Conservation (phyloP, 35 echinoderm and acorn worm species). For the Antedon bifida region DNA sequence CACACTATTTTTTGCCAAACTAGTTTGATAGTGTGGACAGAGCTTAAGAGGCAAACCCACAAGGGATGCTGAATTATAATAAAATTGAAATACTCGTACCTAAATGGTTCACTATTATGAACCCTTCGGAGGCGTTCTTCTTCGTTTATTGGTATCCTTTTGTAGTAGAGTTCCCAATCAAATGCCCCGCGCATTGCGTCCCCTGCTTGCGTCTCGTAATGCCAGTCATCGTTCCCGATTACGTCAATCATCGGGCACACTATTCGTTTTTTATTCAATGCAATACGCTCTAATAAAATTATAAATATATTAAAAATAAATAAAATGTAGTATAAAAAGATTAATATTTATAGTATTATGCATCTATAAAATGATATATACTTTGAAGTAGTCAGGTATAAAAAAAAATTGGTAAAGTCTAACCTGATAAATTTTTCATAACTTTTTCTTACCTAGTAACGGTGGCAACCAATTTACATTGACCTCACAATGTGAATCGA, state of each 20-base stretch:
- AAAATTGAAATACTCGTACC: slow-evolving; percentile 37
- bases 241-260: slow-evolving; percentile 99
- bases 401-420: too few relatives aligned
- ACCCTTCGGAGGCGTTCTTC: slow-evolving; percentile 48
- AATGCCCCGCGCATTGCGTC: slow-evolving; percentile 96
- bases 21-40: too few relatives aligned
- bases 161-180: slow-evolving; percentile 97
- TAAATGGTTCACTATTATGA: slow-evolving; percentile 61
- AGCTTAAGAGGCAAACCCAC: too few relatives aligned
- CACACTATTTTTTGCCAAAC: too few relatives aligned
- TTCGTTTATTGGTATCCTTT: slow-evolving; percentile 85
- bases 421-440: too few relatives aligned
- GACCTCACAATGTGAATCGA: slow-evolving; percentile 92
- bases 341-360: too few relatives aligned
- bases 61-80: too few relatives aligned
- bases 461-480: slow-evolving; percentile 96
- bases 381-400: too few relatives aligned
- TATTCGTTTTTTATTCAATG: slow-evolving; percentile 67
- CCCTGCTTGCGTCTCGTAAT: slow-evolving; percentile 93
- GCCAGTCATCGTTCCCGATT: slow-evolving; percentile 92
- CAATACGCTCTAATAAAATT: slow-evolving; percentile 68
- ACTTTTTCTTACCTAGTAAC: slow-evolving; percentile 54
- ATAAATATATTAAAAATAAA: not conserved
- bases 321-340: not conserved
- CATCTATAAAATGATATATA: too few relatives aligned